Conservation (phyloP, 2,113 vertebrate species). For the Sorex fumeus region DNA sequence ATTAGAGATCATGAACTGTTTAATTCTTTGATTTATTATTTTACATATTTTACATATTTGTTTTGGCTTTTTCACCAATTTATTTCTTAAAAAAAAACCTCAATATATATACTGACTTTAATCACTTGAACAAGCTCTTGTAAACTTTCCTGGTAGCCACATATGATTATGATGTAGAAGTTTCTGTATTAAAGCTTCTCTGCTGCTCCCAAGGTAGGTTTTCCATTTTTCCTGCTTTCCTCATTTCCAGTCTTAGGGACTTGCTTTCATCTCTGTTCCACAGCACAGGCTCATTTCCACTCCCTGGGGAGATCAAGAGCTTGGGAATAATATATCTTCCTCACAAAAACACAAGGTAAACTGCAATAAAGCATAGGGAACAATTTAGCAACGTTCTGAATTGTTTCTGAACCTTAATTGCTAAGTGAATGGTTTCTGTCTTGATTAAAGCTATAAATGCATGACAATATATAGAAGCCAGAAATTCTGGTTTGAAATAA, state of each 20-base stretch:
- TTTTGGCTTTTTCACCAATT: too few species aligned
- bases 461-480: conserved; percentile 4
- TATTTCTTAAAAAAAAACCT: too few species aligned
- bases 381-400: conserved; percentile 58
- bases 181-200: not conserved
- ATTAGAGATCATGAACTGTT: too few species aligned
- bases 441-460: conserved; percentile 53
- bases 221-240: not conserved
- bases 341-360: conserved; percentile 17
- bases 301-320: not conserved
- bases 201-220: not conserved
- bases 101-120: not conserved
- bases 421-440: conserved; percentile 57
- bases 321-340: conserved; percentile 19
- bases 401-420: conserved; percentile 65
- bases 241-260: not conserved
- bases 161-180: not conserved
- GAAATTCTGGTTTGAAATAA: conserved; percentile 71
- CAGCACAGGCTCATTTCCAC: not conserved
- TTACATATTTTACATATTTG: too few species aligned
- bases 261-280: not conserved
- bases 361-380: conserved; percentile 9
- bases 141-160: not conserved
- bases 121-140: not conserved
- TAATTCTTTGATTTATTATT: too few species aligned